Evolutionary conservation across 1,140 invertebrate species (phyloP).

Genomic region (Trichomalopsis sarcophagae): DNA sequence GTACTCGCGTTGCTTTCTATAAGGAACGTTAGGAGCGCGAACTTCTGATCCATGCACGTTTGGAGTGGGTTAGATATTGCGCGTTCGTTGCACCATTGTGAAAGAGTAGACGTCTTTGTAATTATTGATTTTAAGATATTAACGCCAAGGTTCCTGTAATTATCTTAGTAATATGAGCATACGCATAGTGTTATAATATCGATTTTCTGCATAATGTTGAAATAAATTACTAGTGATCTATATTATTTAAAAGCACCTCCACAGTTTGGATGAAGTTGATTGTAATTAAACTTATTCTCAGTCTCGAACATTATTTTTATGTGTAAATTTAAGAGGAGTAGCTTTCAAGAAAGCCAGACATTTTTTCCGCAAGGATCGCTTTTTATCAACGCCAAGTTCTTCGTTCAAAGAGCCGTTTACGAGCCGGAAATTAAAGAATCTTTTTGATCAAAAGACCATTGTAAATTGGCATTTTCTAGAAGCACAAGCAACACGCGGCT

Average conservation of each 20-base stretch:
- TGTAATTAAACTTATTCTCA: background rate
- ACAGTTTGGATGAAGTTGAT: too few relatives aligned
- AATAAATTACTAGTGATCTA: background rate
- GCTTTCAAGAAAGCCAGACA: background rate
- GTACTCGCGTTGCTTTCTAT: too few relatives aligned
- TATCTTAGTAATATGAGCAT: too few relatives aligned
- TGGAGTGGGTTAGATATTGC: too few relatives aligned
- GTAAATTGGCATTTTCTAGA: constrained; percentile 6
- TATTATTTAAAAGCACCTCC: background rate
- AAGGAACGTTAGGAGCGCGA: too few relatives aligned
- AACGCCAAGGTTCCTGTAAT: too few relatives aligned
- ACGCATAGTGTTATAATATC: too few relatives aligned
- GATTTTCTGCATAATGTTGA: too few relatives aligned
- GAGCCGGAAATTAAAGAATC: constrained; percentile 24
- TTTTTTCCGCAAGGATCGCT: background rate
- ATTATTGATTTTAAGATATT: too few relatives aligned
- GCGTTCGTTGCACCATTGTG: too few relatives aligned
- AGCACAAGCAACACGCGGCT: background rate
- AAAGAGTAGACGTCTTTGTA: too few relatives aligned
- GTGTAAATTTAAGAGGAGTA: background rate
- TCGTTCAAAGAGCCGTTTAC: background rate
- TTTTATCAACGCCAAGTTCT: background rate
- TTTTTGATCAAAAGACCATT: background rate
- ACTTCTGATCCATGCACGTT: too few relatives aligned
- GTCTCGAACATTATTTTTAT: background rate